Base-by-base conservation (phyloP, 53 echinoderm and acorn worm species). In the Holothuria scabra region DNA sequence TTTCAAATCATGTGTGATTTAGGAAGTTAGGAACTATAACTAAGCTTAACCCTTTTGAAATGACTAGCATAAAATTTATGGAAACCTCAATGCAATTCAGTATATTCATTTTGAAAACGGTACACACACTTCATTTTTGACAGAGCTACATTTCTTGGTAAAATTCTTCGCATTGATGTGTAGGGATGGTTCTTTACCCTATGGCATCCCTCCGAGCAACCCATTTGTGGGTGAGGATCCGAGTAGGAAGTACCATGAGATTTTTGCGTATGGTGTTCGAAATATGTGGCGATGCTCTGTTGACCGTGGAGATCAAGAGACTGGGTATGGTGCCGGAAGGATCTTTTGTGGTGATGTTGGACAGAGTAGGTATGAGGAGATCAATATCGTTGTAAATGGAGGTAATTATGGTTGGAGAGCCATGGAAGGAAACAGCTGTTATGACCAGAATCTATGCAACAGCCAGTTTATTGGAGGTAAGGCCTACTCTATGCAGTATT, bases 281-380 rank as follows among this genome's bases (percentile, higher is more conserved):
- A 97, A 97, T 83, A 92, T 94, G 85, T 97, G 97, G 97, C 66
- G 97, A 38, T 97, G 97, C 68, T 86, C 92, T 1, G 86, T 92
- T 24, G 97, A 97, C 83, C 38, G 88, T 62, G 97, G 97, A 1
- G 93, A 97, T 30, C 34, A 71, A 31, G 74, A 86, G 38, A 97
- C 90, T 3, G 94, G 97, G 28, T 56, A 86, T 18, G 94, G 94
- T 19, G 86, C 83, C 30, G 94, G 94, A 33, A 90, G 97, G 1
- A 94, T 94, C 49, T 90, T 97, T 68, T 97, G 99, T 46, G 99
- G 99, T 16, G 99, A 97, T 74, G 99, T 97, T 21, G 99, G 99
- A 61, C 99, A 97, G 65, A 46, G 56, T 29, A 74, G 60, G 32
- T 95, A 82, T 69, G 99, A 97, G 67, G 99, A 97, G 85, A 91